Conservation (phyloP, 2,113 vertebrate genomes). For the Amblyornis subalaris region DNA sequence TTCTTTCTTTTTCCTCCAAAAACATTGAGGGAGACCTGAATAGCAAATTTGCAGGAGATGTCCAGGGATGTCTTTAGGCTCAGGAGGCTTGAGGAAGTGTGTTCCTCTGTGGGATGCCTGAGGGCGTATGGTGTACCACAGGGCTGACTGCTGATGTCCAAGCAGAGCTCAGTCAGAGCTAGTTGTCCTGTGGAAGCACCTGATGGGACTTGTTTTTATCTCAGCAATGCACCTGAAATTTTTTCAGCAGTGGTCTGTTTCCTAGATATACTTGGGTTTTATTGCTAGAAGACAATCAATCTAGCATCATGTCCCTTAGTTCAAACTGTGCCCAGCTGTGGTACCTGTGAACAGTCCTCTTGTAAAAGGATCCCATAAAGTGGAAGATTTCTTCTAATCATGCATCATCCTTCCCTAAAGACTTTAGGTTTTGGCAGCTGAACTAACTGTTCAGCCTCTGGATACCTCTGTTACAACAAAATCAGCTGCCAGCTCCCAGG, state of each 20-base stretch:
- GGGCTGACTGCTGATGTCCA: neutral
- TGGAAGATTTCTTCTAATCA: neutral
- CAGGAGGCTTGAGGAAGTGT: neutral
- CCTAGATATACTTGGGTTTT: neutral
- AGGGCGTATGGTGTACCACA: neutral
- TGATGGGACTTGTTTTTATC: neutral
- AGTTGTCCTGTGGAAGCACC: fast-evolving
- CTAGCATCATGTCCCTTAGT: neutral
- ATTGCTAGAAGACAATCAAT: neutral
- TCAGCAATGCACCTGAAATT: neutral
- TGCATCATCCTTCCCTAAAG: neutral
- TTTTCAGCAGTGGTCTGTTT: neutral
- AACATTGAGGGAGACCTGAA: neutral
- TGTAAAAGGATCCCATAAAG: neutral
- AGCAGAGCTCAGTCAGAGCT: neutral
- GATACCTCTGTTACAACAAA: neutral
- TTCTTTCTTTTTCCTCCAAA: neutral
- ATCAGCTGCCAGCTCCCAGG: neutral
- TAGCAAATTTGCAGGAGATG: neutral
- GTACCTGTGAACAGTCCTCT: neutral
- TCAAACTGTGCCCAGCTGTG: neutral
- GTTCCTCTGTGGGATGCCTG: neutral
- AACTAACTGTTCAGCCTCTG: neutral
- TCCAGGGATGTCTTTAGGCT: neutral
- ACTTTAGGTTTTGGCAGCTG: neutral